Evolutionary conservation across 1,140 invertebrate species (phyloP), one percentile per base, ranked within the genome.

Genomic region (Papilio polyxenes): DNA sequence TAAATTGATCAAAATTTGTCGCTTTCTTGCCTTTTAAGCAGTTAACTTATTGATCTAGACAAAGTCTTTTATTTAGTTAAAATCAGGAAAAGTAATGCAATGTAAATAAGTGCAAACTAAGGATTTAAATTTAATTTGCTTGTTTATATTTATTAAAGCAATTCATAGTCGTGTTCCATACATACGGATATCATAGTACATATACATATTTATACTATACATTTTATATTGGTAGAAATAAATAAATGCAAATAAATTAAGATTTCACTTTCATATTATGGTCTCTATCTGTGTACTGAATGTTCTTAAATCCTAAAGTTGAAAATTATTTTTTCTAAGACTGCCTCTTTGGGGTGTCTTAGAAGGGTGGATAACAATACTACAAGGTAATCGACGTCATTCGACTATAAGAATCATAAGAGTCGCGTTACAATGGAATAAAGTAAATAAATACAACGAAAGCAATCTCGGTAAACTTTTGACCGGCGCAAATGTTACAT

Each of bases 111-210:
- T 59, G 9, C 17, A 20, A 59, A 59, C 56, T 8, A 59, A 8
- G 2, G 0, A 59, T 59, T 59, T n/a, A 13, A 59, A 59, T 0
- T 9, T 20, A 59, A 1, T 59, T 59, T 59, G 13, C 17, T 17
- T 31, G 2, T 31, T 20, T 8, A 6, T 59, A 2, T 17, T 53
- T 17, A 20, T 59, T 17, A 20, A 20, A 59, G n/a, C 56, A 59
- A 59, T 59, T 59, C 17, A 59, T 59, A 59, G n/a, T 59, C 56
- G 56, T 20, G 56, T 59, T 80, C 8, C 81, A 75, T 78, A 81
- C 75, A 78, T 81, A 79, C 81, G 69, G 37, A 72, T 72, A 72
- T 80, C 62, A 82, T 74, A 78, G 51, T 44, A 77, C 9, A 75
- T 75, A 49, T 74, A 81, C 23, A 23, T 51, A 51, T 51, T 51